Evolutionary conservation across 1,140 invertebrate species (phyloP), one percentile per base, ranked within the genome.

Genomic region (Apis cerana): DNA sequence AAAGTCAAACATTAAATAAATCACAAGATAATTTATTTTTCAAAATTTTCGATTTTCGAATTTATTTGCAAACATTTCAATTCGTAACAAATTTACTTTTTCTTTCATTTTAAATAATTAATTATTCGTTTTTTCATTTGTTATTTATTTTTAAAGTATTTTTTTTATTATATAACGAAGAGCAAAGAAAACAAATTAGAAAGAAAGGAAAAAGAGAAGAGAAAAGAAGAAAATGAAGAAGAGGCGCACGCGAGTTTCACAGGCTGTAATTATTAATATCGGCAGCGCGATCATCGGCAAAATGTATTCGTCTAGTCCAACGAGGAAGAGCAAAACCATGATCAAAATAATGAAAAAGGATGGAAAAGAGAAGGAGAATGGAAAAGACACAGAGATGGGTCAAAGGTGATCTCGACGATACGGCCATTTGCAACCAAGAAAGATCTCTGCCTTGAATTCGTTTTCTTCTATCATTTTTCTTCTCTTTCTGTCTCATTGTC

Each of bases 231-330:
- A 50, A n/a, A 85, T 56, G 43, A 61, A 27, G 59, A 79, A 82
- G 70, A 81, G 72, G 64, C 59, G 75, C 81, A 78, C 83, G 78
- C 64, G 70, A 75, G 58, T 83, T 71, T 80, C 81, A 76, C 56
- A 84, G 75, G 80, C 87, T 90, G 86, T 85, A 89, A 88, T 90
- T 90, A 90, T 82, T 61, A 83, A 84, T 89, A 89, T 89, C 89
- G 82, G 80, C 80, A 88, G 80, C 77, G 82, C 80, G 82, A 90
- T 90, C 85, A 77, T 83, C 78, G 81, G 62, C 67, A 77, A 84
- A 87, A 88, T 78, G 83, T 81, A 76, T 77, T 77, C 85, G 72
- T 82, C 76, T 75, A 72, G 65, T 52, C 54, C n/a, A 82, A 85
- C 75, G 79, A 80, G 67, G 68, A 78, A 76, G 77, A 75, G 76